phyloP scores from a whole-genome alignment of 2,797 vertebrate species.

The Girardinus metallicus region DNA sequence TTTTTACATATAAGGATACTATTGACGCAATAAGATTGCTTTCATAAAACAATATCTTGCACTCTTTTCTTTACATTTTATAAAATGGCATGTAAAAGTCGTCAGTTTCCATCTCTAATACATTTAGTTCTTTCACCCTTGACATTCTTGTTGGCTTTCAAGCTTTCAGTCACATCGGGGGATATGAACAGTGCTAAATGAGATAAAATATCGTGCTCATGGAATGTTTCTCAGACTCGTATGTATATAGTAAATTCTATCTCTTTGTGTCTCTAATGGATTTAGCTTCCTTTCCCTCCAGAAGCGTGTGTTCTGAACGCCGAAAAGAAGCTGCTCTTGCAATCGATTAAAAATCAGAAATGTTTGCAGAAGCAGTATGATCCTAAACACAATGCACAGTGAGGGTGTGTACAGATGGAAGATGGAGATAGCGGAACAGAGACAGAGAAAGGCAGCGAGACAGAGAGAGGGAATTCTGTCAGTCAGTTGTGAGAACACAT shows the following conservation, averaged over 20 bases:
- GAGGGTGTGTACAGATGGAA: constrained; percentile 47
- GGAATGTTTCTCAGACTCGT: constrained; percentile 37
- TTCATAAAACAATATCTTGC: background rate
- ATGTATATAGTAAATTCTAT: constrained; percentile 45
- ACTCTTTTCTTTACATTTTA: background rate
- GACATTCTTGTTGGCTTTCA: background rate
- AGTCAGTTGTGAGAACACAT: constrained; percentile 75
- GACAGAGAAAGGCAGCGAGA: constrained; percentile 43
- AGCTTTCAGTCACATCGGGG: constrained; percentile 16
- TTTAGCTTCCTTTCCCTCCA: constrained; percentile 45
- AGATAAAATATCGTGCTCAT: constrained; percentile 31
- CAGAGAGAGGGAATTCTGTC: constrained; percentile 63
- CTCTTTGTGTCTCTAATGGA: constrained; percentile 49
- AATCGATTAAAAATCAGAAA: constrained; percentile 78
- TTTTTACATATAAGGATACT: background rate
- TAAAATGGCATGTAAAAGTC: background rate
- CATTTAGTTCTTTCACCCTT: background rate
- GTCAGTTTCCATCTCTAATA: background rate
- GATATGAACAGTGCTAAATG: constrained; percentile 40
- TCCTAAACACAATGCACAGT: constrained; percentile 67
- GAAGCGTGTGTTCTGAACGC: constrained; percentile 53
- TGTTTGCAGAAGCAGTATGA: constrained; percentile 68
- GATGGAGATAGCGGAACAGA: constrained; percentile 22
- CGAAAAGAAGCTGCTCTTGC: constrained; percentile 53
- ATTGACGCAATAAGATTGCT: constrained; percentile 2